Evolutionary conservation across 2,888 invertebrate species (phyloP).

Genomic region (Trichopria drosophilae): DNA sequence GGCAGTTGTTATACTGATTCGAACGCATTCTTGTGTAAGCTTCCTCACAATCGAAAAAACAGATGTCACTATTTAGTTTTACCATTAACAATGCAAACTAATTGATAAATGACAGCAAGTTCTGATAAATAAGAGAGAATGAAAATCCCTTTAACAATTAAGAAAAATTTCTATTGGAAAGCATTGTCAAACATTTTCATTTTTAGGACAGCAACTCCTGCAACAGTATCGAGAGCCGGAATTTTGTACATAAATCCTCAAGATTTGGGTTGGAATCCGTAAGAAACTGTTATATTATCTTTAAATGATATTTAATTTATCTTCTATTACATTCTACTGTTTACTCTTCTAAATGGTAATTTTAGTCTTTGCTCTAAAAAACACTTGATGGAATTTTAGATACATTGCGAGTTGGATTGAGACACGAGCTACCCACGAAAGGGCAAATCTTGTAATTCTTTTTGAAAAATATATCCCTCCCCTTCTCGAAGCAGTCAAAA

Average conservation of each 20-base stretch:
- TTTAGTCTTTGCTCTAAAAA: neutral
- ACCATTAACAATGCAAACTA: no score
- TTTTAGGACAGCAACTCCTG: slow-evolving; percentile 85
- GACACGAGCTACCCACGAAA: slow-evolving; percentile 75
- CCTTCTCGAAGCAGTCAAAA: slow-evolving; percentile 73
- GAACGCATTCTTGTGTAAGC: no score
- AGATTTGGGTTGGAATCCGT: slow-evolving; percentile 94
- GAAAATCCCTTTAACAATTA: no score
- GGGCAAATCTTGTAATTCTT: slow-evolving; percentile 79
- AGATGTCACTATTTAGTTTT: no score
- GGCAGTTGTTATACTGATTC: no score
- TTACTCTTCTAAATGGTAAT: neutral
- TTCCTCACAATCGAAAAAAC: no score
- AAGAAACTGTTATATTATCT: slow-evolving; percentile 54
- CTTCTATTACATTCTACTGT: neutral
- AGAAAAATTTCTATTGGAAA: no score
- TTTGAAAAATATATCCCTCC: slow-evolving; percentile 93
- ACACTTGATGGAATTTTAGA: slow-evolving; percentile 55
- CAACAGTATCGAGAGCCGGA: slow-evolving; percentile 92
- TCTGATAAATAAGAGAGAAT: no score
- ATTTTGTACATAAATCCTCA: slow-evolving; percentile 92
- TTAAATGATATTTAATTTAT: neutral
- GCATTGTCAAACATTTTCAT: slow-evolving; percentile 6
- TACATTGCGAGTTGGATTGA: slow-evolving; percentile 89
- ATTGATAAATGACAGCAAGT: no score